phyloP scores from a whole-genome alignment of 2,113 vertebrate genomes.

The Lutjanus erythropterus region DNA sequence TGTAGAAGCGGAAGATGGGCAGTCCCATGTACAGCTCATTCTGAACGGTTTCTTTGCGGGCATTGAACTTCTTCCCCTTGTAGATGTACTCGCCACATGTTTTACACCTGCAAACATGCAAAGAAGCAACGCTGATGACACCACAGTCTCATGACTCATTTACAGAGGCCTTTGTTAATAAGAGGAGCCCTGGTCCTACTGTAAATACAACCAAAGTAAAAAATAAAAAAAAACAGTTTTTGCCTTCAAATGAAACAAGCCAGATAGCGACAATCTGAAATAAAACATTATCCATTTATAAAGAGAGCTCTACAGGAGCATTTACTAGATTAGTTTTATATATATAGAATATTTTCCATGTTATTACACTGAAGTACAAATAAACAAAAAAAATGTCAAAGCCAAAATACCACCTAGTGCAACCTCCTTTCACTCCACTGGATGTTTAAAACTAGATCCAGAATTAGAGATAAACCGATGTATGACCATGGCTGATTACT shows the following conservation, averaged over 20 bases:
- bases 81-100: conserved; percentile 97
- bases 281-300: not conserved
- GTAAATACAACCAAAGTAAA: not conserved
- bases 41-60: conserved; percentile 96
- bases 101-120: conserved; percentile 87
- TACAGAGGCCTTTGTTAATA: not conserved
- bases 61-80: conserved; percentile 98
- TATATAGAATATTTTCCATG: not conserved
- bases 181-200: not conserved
- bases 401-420: not conserved
- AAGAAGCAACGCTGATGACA: not conserved
- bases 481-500: no score
- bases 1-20: conserved; percentile 97
- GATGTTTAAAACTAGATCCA: not conserved
- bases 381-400: no score
- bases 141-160: not conserved
- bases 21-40: conserved; percentile 95
- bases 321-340: not conserved
- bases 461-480: not conserved
- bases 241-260: not conserved
- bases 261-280: not conserved
- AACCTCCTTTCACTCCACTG: not conserved
- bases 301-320: not conserved
- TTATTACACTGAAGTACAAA: not conserved
- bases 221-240: not conserved